Conservation (phyloP, 1,140 invertebrate species). For the Sesamia nonagrioides region DNA sequence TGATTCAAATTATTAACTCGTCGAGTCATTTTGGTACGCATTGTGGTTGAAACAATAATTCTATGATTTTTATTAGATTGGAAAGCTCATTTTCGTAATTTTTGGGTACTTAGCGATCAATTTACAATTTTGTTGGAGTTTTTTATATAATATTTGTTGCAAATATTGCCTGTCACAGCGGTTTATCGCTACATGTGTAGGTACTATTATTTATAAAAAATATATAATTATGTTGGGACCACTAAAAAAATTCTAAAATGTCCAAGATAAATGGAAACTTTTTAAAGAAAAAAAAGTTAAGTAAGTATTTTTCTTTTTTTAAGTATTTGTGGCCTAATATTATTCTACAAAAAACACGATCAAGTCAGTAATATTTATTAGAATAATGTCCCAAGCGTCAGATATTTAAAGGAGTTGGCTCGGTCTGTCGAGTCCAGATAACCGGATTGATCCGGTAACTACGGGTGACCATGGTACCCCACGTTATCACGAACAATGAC, state of each 20-base stretch:
- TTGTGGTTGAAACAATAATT: background rate
- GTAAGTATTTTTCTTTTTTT: no score
- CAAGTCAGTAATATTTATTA: no score
- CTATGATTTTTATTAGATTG: background rate
- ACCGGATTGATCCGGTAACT: conserved; percentile 61
- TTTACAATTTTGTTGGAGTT: background rate
- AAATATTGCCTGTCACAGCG: background rate
- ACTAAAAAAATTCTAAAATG: background rate
- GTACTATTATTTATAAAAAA: conserved; percentile 25
- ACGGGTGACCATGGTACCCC: conserved; percentile 55
- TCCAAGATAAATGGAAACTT: no score
- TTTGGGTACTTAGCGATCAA: background rate
- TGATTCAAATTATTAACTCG: background rate
- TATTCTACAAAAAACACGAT: no score
- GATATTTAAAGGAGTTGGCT: conserved; percentile 59
- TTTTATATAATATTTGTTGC: background rate
- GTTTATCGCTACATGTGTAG: background rate
- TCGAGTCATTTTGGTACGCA: conserved; percentile 13
- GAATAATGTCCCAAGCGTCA: no score
- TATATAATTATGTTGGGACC: no score
- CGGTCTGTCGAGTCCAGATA: conserved; percentile 52
- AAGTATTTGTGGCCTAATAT: no score
- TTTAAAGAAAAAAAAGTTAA: no score
- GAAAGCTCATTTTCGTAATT: background rate
- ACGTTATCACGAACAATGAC: conserved; percentile 64